Conservation (phyloP, 1,140 invertebrate species). For the Hermetia illucens region DNA sequence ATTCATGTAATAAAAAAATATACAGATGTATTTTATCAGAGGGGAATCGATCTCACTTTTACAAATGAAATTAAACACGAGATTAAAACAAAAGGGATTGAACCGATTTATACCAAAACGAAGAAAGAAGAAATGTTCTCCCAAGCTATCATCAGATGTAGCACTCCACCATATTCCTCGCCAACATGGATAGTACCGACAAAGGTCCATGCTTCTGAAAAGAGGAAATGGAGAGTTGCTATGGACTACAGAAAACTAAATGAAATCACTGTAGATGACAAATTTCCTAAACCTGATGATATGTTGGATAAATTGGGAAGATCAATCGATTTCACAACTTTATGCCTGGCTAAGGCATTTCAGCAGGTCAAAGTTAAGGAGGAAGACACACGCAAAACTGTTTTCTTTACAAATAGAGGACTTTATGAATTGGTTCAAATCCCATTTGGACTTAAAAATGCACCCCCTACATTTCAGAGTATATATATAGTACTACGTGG, state of each 20-base stretch:
- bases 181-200: slow-evolving; percentile 10
- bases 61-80: slow-evolving; percentile 7
- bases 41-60: neutral
- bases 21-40: slow-evolving; percentile 1
- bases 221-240: slow-evolving; percentile 22
- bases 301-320: too few relatives aligned
- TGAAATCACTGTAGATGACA: slow-evolving; percentile 18
- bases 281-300: slow-evolving; percentile 36
- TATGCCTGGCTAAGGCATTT: too few relatives aligned
- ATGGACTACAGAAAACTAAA: slow-evolving; percentile 28
- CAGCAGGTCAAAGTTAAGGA: too few relatives aligned
- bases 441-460: too few relatives aligned
- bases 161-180: slow-evolving; percentile 4
- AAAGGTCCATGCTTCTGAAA: slow-evolving; percentile 12
- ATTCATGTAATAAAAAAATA: slow-evolving; percentile 2
- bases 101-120: slow-evolving; percentile 4
- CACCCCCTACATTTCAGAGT: too few relatives aligned
- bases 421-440: too few relatives aligned
- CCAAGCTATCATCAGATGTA: slow-evolving; percentile 6
- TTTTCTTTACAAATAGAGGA: too few relatives aligned
- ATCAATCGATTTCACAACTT: too few relatives aligned
- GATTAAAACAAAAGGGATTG: slow-evolving; percentile 2
- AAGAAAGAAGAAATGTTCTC: slow-evolving; percentile 8
- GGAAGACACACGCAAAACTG: too few relatives aligned
- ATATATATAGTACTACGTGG: too few relatives aligned